phyloP scores from a whole-genome alignment of 2,888 invertebrate species.

The Temnothorax ravouxi region DNA sequence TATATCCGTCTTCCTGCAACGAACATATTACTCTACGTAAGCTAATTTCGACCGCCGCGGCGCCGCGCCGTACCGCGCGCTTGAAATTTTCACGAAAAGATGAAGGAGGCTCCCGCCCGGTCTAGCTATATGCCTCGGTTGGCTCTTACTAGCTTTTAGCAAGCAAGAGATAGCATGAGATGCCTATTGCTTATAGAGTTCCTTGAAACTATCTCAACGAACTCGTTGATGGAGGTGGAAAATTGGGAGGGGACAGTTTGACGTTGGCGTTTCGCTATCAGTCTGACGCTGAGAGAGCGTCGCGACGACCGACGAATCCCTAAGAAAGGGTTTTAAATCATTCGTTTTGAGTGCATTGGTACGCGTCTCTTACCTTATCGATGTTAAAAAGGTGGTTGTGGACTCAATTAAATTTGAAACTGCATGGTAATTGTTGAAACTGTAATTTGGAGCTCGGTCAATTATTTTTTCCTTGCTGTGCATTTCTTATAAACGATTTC shows the following conservation, averaged over 20 bases:
- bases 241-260: slow-evolving; percentile 73
- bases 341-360: slow-evolving; percentile 6
- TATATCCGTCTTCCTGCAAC: background rate
- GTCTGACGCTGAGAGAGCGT: slow-evolving; percentile 77
- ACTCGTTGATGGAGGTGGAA: slow-evolving; percentile 75
- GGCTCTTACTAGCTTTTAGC: slow-evolving; percentile 27
- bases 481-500: background rate
- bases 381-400: background rate
- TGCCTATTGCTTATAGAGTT: slow-evolving; percentile 66
- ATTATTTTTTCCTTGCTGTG: background rate
- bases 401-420: background rate
- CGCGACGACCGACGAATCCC: slow-evolving; percentile 75
- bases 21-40: background rate
- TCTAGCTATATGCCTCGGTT: slow-evolving; percentile 33
- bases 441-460: background rate
- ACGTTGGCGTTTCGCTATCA: slow-evolving; percentile 75
- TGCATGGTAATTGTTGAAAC: background rate
- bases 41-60: slow-evolving; percentile 67
- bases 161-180: slow-evolving; percentile 25
- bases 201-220: slow-evolving; percentile 63
- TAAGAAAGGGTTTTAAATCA: slow-evolving; percentile 54
- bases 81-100: slow-evolving; percentile 70
- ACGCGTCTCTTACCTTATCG: background rate
- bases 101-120: slow-evolving; percentile 63
- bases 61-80: slow-evolving; percentile 7